Evolutionary conservation across 2,797 vertebrate species (phyloP).

Genomic region (Rallus crepitans): DNA sequence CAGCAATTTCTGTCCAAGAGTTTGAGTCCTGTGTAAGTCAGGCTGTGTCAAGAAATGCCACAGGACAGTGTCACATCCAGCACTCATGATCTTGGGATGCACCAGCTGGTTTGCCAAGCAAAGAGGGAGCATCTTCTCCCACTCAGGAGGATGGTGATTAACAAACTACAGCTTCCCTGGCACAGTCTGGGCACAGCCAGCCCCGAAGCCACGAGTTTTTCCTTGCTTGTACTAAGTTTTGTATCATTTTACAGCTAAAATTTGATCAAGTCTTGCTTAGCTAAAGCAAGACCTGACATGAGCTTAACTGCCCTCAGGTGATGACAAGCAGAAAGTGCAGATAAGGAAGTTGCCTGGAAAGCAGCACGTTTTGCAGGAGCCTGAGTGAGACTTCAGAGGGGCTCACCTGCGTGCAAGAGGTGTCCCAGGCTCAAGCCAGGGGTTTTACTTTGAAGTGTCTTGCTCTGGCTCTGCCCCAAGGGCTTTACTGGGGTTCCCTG

Average conservation of each 20-base stretch:
- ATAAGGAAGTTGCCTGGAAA: background rate
- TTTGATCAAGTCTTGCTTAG: background rate
- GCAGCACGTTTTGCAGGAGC: background rate
- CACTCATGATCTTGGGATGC: background rate
- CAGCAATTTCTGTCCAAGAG: background rate
- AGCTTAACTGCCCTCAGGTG: background rate
- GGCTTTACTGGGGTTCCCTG: background rate
- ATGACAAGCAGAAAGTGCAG: conserved; percentile 23
- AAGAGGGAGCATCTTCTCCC: background rate
- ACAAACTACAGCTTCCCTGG: background rate
- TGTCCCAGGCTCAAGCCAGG: background rate
- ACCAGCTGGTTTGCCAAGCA: background rate
- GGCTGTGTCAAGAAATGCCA: background rate
- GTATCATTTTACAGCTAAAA: background rate
- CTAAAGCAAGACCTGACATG: background rate
- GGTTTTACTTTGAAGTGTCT: background rate
- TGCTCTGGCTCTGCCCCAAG: background rate
- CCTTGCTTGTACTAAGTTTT: background rate
- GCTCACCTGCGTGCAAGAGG: background rate
- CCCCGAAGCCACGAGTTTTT: background rate
- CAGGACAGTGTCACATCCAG: background rate
- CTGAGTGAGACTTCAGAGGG: background rate
- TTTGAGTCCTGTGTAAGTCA: background rate
- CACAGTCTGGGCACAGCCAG: background rate
- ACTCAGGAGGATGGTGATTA: background rate